Conservation (phyloP, 2,113 vertebrate species). For the Sinocyclocheilus anshuiensis region DNA sequence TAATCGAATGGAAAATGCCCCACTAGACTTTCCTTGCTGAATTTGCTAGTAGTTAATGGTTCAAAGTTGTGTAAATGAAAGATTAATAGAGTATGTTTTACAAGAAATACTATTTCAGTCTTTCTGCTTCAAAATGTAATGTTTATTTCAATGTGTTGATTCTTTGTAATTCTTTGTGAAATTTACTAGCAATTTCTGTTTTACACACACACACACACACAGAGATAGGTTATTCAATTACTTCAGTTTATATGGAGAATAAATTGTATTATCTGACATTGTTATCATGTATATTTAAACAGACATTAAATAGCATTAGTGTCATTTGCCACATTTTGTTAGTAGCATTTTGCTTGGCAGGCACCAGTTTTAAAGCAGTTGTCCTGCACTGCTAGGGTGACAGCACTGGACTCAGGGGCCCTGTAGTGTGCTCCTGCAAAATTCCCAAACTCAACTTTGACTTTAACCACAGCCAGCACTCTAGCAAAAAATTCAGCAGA, state of each 20-base stretch:
- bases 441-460: background rate
- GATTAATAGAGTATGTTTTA: background rate
- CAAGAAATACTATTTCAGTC: background rate
- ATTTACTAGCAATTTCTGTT: background rate
- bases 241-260: too few species aligned
- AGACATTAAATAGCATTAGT: background rate
- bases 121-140: background rate
- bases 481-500: slow-evolving; percentile 1
- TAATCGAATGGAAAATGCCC: slow-evolving; percentile 29
- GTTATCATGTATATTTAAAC: background rate
- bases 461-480: background rate
- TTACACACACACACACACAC: too few species aligned
- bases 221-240: too few species aligned
- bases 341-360: background rate
- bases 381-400: background rate
- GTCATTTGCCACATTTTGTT: background rate
- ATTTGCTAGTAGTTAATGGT: slow-evolving; percentile 11
- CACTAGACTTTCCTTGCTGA: background rate
- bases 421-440: background rate
- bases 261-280: too few species aligned
- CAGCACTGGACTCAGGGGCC: background rate
- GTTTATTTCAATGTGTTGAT: background rate
- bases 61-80: background rate
- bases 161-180: background rate
- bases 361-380: background rate